phyloP scores from a whole-genome alignment of 2,888 invertebrate species.

The Tetheella fluctuosa region DNA sequence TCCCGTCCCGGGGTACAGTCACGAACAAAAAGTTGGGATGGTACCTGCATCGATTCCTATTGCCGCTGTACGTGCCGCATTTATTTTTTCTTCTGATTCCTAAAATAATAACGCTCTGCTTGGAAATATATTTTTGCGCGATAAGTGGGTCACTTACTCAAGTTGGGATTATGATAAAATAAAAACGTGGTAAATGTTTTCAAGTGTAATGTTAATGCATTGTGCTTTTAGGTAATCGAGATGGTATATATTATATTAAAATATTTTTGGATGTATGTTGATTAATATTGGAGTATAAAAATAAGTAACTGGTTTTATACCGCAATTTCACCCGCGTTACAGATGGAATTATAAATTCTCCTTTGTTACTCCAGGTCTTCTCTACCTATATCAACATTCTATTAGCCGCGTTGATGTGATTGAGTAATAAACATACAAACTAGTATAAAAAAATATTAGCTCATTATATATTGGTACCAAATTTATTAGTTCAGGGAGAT shows the following conservation, averaged over 20 bases:
- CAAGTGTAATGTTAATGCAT: not conserved
- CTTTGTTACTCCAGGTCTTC: not conserved
- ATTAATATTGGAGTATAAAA: not conserved
- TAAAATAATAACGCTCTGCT: not conserved
- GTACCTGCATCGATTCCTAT: constrained; percentile 7
- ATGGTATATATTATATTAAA: not conserved
- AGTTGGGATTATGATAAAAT: not conserved
- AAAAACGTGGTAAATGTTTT: not conserved
- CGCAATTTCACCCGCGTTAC: not conserved
- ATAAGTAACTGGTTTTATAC: not conserved
- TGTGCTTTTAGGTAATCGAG: not conserved
- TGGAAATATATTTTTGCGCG: not conserved
- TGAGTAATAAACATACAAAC: too few relatives aligned
- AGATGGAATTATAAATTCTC: not conserved
- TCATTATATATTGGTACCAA: too few relatives aligned
- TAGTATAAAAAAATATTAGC: too few relatives aligned
- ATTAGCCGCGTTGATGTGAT: too few relatives aligned
- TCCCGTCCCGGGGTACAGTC: not conserved
- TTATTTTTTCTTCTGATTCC: not conserved
- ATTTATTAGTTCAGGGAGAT: too few relatives aligned
- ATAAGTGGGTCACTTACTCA: not conserved
- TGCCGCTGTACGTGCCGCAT: not conserved
- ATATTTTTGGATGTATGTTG: not conserved
- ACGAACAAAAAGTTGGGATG: not conserved
- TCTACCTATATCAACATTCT: too few relatives aligned